phyloP scores from a whole-genome alignment of 2,888 invertebrate species.

The Drosophila leonis region DNA sequence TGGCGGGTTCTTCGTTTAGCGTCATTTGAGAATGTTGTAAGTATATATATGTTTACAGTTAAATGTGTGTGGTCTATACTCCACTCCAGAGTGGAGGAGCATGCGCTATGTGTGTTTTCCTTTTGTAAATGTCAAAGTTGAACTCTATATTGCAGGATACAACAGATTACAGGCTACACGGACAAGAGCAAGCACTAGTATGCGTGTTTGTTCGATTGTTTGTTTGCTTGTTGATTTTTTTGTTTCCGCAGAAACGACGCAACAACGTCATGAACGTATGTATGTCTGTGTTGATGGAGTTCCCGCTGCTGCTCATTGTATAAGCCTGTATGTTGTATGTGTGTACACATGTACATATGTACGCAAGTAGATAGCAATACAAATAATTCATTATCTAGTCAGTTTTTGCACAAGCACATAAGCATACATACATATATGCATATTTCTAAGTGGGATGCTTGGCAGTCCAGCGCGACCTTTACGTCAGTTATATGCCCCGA shows the following conservation, averaged over 20 bases:
- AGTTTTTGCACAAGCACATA: constrained; percentile 17
- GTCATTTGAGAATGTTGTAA: constrained; percentile 16
- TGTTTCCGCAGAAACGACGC: constrained; percentile 38
- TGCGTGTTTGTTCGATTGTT: constrained; percentile 31
- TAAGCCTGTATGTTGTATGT: not conserved
- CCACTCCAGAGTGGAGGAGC: constrained; percentile 39
- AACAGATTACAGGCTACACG: constrained; percentile 28
- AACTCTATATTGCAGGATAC: constrained; percentile 45
- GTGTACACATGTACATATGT: not conserved
- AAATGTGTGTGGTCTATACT: constrained; percentile 15
- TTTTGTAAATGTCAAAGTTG: constrained; percentile 70
- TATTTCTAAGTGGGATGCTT: constrained; percentile 29
- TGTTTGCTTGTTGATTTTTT: constrained; percentile 53
- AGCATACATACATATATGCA: constrained; percentile 4
- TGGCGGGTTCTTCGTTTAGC: constrained; percentile 31
- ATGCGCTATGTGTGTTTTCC: constrained; percentile 59
- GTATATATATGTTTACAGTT: not conserved
- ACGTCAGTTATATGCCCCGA: constrained; percentile 39
- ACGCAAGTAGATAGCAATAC: constrained; percentile 7
- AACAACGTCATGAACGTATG: constrained; percentile 38
- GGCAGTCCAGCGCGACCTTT: constrained; percentile 47
- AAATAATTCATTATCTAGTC: constrained; percentile 34
- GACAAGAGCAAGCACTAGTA: constrained; percentile 38
- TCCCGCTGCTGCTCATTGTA: constrained; percentile 13
- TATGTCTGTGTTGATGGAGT: constrained; percentile 43